Conservation (phyloP, 1,140 invertebrate species). For the Centruroides sculpturatus region DNA sequence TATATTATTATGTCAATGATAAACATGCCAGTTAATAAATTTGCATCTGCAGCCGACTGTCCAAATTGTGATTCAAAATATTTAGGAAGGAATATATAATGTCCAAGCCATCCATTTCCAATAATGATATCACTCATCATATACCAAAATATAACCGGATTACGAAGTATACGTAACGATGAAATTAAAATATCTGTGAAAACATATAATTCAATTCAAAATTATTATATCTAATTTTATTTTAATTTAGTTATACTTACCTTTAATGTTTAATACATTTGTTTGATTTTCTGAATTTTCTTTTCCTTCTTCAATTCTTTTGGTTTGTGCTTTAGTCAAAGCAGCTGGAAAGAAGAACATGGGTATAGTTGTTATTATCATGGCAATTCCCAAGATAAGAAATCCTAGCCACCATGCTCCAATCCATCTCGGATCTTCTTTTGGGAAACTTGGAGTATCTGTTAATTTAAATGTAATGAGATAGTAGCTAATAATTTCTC, state of each 20-base stretch:
- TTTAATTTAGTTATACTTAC: too few species aligned
- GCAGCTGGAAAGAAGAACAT: constrained; percentile 20
- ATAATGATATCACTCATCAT: constrained; percentile 87
- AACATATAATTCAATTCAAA: neutral
- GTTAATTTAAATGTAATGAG: too few species aligned
- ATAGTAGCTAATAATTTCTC: too few species aligned
- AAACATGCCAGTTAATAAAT: constrained; percentile 13
- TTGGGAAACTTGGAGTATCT: constrained; percentile 17
- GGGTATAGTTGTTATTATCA: constrained; percentile 18
- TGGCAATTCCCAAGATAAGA: constrained; percentile 16
- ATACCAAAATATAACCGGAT: constrained; percentile 79
- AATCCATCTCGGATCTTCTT: constrained; percentile 30
- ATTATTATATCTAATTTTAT: too few species aligned
- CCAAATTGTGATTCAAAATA: constrained; percentile 17
- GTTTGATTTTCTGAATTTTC: constrained; percentile 2
- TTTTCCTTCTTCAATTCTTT: constrained; percentile 1
- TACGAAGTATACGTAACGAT: constrained; percentile 55
- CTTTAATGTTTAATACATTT: constrained; percentile 1
- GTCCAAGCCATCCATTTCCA: constrained; percentile 14
- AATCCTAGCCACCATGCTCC: constrained; percentile 41
- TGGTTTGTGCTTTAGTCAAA: constrained; percentile 3
- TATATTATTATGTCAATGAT: neutral
- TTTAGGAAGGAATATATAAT: constrained; percentile 14
- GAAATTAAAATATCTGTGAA: constrained; percentile 31
- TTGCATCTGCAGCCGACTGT: constrained; percentile 12